Conservation (phyloP, 2,888 invertebrate genomes). For the Oscheius onirici region DNA sequence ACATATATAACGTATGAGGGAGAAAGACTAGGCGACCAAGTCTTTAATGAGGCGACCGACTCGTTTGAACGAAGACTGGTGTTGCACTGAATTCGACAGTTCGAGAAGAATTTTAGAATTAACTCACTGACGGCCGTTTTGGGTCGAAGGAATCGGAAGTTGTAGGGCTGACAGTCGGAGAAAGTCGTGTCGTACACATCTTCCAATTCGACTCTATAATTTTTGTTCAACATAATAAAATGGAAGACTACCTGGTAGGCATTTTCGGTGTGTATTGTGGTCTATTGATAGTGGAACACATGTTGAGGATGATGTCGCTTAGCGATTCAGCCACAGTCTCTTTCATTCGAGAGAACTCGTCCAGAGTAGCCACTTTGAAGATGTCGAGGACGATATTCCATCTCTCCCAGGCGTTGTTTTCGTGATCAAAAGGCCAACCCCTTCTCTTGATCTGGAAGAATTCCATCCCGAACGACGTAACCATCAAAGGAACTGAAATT, state of each 20-base stretch:
- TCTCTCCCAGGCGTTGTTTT: slow-evolving; percentile 96
- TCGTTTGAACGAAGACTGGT: slow-evolving; percentile 25
- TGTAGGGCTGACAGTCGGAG: slow-evolving; percentile 92
- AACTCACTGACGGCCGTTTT: slow-evolving; percentile 39
- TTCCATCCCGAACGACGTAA: slow-evolving; percentile 61
- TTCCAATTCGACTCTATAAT: slow-evolving; percentile 80
- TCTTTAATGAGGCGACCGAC: slow-evolving; percentile 32
- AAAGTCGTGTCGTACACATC: slow-evolving; percentile 92
- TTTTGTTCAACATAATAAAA: not conserved
- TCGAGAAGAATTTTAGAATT: not conserved
- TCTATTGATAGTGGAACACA: slow-evolving; percentile 92
- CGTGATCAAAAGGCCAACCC: slow-evolving; percentile 88
- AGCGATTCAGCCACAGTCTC: slow-evolving; percentile 78
- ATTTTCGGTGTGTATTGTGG: slow-evolving; percentile 96
- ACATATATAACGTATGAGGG: slow-evolving; percentile 1
- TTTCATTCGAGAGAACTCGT: slow-evolving; percentile 84
- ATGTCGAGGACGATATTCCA: slow-evolving; percentile 94
- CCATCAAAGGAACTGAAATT: slow-evolving; percentile 52
- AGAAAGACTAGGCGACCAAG: slow-evolving; percentile 19
- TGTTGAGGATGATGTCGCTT: slow-evolving; percentile 91
- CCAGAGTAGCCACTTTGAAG: slow-evolving; percentile 79
- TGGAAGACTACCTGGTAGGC: slow-evolving; percentile 19
- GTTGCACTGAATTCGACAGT: slow-evolving; percentile 23
- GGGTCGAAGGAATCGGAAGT: slow-evolving; percentile 82
- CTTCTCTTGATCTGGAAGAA: slow-evolving; percentile 61